Percentiles rank a stretch among this genome's conserved stretches.
Evolutionary conservation across 2,888 invertebrate genomes (phyloP).

Genomic region (Anticlea derivata): DNA sequence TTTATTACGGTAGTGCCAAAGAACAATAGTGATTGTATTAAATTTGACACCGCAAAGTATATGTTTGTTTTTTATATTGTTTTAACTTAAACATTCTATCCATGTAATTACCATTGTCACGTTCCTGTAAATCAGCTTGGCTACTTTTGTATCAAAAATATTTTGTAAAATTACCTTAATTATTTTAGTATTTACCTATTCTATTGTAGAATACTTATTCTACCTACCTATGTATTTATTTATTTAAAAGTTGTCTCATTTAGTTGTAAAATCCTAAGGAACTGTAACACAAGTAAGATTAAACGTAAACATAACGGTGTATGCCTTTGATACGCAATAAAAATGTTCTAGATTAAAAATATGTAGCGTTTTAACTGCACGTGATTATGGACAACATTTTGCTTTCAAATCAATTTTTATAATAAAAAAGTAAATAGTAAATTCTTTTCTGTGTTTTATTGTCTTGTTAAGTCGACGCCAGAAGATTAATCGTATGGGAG

Average conservation of each 20-base stretch:
- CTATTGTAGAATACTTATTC: too few species aligned
- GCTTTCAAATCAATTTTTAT: conserved; percentile 79
- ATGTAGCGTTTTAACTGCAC: conserved; percentile 76
- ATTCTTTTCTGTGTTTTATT: conserved; percentile 53
- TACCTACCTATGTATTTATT: conserved; percentile 1
- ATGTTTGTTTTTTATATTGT: not conserved
- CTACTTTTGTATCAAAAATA: conserved; percentile 5
- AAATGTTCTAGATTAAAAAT: conserved; percentile 27
- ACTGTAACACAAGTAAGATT: conserved; percentile 13
- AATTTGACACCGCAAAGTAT: conserved; percentile 13
- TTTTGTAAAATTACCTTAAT: conserved; percentile 2
- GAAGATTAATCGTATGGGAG: too few species aligned
- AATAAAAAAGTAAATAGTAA: conserved; percentile 69
- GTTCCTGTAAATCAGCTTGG: conserved; percentile 6
- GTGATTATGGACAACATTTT: conserved; percentile 72
- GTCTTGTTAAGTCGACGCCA: not conserved
- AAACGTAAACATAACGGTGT: conserved; percentile 5
- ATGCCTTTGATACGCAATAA: conserved; percentile 33
- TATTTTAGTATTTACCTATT: conserved; percentile 8
- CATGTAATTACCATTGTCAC: not conserved
- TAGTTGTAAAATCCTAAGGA: conserved; percentile 5
- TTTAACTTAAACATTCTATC: not conserved
- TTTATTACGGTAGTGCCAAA: conserved; percentile 62
- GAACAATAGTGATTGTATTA: conserved; percentile 38
- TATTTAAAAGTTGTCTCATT: conserved; percentile 1